Conservation (phyloP, 1,140 invertebrate species). For the Zaprionus ghesquierei region DNA sequence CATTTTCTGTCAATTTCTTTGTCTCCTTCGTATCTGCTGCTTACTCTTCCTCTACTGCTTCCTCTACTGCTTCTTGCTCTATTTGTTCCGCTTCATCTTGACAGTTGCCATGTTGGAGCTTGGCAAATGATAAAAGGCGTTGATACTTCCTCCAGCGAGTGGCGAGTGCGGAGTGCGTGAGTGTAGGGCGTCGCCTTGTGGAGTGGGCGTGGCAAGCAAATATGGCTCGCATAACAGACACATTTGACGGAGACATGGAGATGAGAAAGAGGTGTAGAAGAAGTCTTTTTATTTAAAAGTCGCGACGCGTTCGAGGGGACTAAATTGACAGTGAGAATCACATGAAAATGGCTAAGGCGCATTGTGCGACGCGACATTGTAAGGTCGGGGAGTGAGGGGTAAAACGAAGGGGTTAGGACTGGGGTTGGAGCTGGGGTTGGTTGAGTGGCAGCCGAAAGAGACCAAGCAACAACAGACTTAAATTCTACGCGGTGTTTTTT, state of each 20-base stretch:
- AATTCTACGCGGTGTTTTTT: background rate
- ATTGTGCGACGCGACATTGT: constrained; percentile 14
- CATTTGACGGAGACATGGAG: constrained; percentile 59
- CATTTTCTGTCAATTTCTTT: constrained; percentile 43
- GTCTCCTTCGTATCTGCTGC: constrained; percentile 7
- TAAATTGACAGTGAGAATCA: constrained; percentile 69
- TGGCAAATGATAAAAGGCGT: constrained; percentile 31
- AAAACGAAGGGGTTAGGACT: background rate
- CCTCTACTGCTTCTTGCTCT: background rate
- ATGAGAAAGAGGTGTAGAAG: background rate
- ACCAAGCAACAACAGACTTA: background rate
- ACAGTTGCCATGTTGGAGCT: constrained; percentile 10
- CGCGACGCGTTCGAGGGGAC: constrained; percentile 51
- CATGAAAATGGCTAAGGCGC: constrained; percentile 55
- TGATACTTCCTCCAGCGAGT: constrained; percentile 4
- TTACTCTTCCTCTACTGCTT: background rate
- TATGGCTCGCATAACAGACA: constrained; percentile 44
- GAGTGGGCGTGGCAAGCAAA: constrained; percentile 41
- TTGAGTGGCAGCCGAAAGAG: background rate
- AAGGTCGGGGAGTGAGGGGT: background rate
- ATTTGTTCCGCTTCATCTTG: background rate
- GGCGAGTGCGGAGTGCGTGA: background rate
- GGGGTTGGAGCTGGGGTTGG: background rate
- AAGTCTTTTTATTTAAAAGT: constrained; percentile 67
- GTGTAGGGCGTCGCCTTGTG: constrained; percentile 30